A percentile compares a stretch with the other conserved stretches of the same genome.
Conservation (phyloP, 2,888 invertebrate species). For the Dastarcus helophoroides region DNA sequence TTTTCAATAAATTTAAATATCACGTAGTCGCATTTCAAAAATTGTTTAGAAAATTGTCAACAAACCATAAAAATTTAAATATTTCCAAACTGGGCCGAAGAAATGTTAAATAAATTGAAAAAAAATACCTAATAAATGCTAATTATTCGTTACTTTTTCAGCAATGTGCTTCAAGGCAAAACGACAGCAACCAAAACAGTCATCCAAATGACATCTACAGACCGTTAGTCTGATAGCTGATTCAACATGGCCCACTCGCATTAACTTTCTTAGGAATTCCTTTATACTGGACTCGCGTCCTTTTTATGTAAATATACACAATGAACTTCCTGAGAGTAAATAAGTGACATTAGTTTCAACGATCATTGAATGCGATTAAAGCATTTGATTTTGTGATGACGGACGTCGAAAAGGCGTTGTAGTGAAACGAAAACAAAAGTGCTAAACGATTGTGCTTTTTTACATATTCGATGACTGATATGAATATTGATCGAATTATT, state of each 20-base stretch:
- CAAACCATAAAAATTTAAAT: not conserved
- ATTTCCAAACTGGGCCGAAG: no score
- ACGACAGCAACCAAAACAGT: slow-evolving; percentile 71
- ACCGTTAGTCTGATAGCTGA: slow-evolving; percentile 61
- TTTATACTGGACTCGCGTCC: slow-evolving; percentile 35
- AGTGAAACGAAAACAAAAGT: no score
- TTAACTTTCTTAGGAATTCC: slow-evolving; percentile 50
- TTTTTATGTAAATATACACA: slow-evolving; percentile 38
- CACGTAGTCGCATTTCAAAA: no score
- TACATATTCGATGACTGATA: no score
- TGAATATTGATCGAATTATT: no score
- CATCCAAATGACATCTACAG: slow-evolving; percentile 71
- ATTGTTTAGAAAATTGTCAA: not conserved
- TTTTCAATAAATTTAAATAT: no score
- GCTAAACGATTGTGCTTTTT: no score
- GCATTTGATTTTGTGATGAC: not conserved
- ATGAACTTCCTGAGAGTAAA: slow-evolving; percentile 5
- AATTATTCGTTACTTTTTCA: slow-evolving; percentile 39
- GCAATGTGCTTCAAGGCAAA: slow-evolving; percentile 68
- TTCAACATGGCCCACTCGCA: slow-evolving; percentile 55
- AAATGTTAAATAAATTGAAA: not conserved
- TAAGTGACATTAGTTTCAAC: slow-evolving; percentile 11
- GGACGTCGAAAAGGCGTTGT: no score
- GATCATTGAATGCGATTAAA: slow-evolving; percentile 17
- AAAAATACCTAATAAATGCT: slow-evolving; percentile 1